Evolutionary conservation across 2,888 invertebrate species (phyloP), one percentile per base, ranked within the genome.

Genomic region (Axea sp.): DNA sequence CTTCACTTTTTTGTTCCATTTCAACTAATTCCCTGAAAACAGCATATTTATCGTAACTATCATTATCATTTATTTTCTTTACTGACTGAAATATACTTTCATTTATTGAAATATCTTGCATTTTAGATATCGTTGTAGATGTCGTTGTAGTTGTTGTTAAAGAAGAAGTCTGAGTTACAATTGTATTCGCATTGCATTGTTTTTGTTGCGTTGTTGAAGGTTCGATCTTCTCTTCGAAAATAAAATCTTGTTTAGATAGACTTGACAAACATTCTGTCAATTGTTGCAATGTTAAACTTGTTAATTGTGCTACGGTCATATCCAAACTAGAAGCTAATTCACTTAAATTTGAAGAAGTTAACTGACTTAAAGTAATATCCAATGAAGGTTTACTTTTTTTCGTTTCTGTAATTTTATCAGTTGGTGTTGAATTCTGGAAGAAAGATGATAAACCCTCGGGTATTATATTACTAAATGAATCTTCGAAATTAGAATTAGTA

Each of bases 211-310:
- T 14, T 6, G 30, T 73, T 28, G 59, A 49, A 7, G 39, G 39
- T 49, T 76, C 76, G 26, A 73, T 78, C 3, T 43, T 59, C 14
- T 77, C 76, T 31, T 82, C 83, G 24, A 73, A 35, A 28, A 78
- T 77, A n/a, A 78, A 77, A 39, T 88, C 87, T 17, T 83, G 83
- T 8, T 77, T 75, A 3, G 87, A 83, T 26, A 89, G 78, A 59
- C 78, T 82, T 0, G 94, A 92, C 15, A 96, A 89, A 85, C 94
- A 95, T 53, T 93, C 92, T 0, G 96, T 96, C 30, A 96, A 89
- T 86, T 96, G 96, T 12, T 95, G 95, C 67, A 96, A 89, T 0
- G 96, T 96, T 93, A 96, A 93, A 62, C 93, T 94, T 49, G 95
- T 94, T 39, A 96, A 88, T 64, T 95, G 93, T 43, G 91, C 90